Evolutionary conservation across 1,140 invertebrate species (phyloP).

Genomic region (Archegozetes longisetosus): DNA sequence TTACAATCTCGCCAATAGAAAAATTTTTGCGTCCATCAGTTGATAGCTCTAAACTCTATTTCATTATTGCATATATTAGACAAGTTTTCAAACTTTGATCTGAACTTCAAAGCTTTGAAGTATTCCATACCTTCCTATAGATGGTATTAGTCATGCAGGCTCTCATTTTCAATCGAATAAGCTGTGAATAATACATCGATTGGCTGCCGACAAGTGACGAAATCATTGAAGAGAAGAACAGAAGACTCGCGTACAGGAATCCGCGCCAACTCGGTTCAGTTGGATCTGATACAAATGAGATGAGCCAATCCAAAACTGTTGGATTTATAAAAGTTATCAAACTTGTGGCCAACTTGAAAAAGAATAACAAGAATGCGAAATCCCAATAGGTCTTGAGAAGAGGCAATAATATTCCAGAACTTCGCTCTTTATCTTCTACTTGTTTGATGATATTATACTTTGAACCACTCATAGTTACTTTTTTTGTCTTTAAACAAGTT

Average conservation of each 20-base stretch:
- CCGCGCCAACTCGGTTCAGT: slow-evolving; percentile 46
- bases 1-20: slow-evolving; percentile 22
- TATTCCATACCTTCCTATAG: slow-evolving; percentile 13
- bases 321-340: slow-evolving; percentile 72
- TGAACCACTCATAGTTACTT: slow-evolving; percentile 18
- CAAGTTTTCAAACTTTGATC: too few relatives aligned
- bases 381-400: slow-evolving; percentile 53
- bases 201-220: slow-evolving; percentile 42
- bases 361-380: slow-evolving; percentile 58
- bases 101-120: too few relatives aligned
- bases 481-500: slow-evolving; percentile 39
- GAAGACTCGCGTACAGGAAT: slow-evolving; percentile 9
- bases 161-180: slow-evolving; percentile 10
- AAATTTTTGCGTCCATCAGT: slow-evolving; percentile 17
- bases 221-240: slow-evolving; percentile 11
- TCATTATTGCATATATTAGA: too few relatives aligned
- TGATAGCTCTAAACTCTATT: slow-evolving; percentile 18
- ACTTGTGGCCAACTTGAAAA: slow-evolving; percentile 66
- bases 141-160: slow-evolving; percentile 10
- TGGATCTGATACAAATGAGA: slow-evolving; percentile 17
- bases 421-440: slow-evolving; percentile 3
- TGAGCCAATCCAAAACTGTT: slow-evolving; percentile 28
- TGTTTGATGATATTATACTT: background rate
- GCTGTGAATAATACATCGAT: slow-evolving; percentile 10
- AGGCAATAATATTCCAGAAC: slow-evolving; percentile 26